phyloP scores from a whole-genome alignment of 2,888 invertebrate genomes.

The Meteorus colon region DNA sequence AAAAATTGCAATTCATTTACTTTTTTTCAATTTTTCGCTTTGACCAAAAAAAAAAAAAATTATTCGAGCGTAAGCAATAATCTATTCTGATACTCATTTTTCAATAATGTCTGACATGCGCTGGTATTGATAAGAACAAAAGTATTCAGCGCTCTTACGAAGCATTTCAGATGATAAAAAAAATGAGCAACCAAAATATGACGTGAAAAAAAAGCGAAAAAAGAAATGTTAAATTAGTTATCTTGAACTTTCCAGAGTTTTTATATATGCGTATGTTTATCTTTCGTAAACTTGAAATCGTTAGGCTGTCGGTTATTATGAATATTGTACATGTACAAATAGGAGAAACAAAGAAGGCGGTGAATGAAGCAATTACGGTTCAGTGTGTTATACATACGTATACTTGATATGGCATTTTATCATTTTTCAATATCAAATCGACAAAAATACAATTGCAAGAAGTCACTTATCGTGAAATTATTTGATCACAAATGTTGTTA shows the following conservation, averaged over 20 bases:
- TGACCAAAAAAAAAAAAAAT: not conserved
- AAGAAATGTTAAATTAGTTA: conserved; percentile 30
- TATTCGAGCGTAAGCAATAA: conserved; percentile 33
- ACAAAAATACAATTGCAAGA: not conserved
- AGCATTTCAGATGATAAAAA: not conserved
- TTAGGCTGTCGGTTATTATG: conserved; percentile 13
- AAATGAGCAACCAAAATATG: not conserved
- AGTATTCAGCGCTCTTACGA: not conserved
- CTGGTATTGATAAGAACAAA: not conserved
- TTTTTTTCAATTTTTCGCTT: conserved; percentile 9
- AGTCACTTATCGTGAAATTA: not conserved
- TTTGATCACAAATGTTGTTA: not conserved
- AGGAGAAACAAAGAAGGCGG: too few species aligned
- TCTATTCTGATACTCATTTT: conserved; percentile 21
- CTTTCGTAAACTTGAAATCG: conserved; percentile 5
- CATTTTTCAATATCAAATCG: not conserved
- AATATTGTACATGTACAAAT: not conserved
- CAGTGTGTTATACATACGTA: not conserved
- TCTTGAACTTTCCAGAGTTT: conserved; percentile 41
- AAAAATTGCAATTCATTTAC: not conserved
- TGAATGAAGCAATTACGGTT: not conserved
- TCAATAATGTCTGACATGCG: conserved; percentile 12
- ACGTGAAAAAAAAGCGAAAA: conserved; percentile 10
- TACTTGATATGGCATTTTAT: not conserved
- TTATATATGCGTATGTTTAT: conserved; percentile 29